phyloP scores from a whole-genome alignment of 2,113 vertebrate genomes.

The Leucopternis melanops region DNA sequence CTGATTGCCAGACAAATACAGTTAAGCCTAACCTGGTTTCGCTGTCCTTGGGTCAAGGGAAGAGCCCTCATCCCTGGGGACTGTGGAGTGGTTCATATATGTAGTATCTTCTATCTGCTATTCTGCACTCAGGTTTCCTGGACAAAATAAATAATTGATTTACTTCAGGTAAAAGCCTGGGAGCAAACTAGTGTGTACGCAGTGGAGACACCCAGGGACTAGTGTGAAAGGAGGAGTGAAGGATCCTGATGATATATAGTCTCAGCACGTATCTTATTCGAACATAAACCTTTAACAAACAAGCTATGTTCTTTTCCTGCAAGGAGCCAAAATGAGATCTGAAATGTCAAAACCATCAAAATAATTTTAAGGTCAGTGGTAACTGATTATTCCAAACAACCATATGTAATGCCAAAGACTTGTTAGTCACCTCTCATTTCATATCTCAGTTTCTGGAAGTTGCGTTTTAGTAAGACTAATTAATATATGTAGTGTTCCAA shows the following conservation, averaged over 20 bases:
- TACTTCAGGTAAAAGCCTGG: not conserved
- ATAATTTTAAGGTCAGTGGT: not conserved
- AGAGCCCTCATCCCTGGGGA: not conserved
- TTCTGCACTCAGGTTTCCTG: not conserved
- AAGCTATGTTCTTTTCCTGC: not conserved
- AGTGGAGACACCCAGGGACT: not conserved
- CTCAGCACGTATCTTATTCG: fast-evolving
- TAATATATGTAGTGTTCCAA: not conserved
- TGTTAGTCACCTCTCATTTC: not conserved
- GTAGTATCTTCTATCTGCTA: not conserved
- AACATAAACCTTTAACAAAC: not conserved
- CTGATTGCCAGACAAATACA: not conserved
- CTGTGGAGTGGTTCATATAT: not conserved
- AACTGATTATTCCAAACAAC: not conserved
- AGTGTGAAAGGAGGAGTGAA: not conserved
- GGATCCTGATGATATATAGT: not conserved
- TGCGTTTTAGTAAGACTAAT: not conserved
- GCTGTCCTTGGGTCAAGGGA: not conserved
- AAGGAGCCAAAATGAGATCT: not conserved
- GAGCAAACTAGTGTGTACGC: not conserved
- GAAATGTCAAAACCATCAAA: not conserved
- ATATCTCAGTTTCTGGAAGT: not conserved
- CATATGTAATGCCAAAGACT: not conserved
- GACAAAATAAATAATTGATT: not conserved
- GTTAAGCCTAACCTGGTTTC: not conserved